Evolutionary conservation across 2,113 vertebrate species (phyloP).

Genomic region (Megaleporinus macrocephalus): DNA sequence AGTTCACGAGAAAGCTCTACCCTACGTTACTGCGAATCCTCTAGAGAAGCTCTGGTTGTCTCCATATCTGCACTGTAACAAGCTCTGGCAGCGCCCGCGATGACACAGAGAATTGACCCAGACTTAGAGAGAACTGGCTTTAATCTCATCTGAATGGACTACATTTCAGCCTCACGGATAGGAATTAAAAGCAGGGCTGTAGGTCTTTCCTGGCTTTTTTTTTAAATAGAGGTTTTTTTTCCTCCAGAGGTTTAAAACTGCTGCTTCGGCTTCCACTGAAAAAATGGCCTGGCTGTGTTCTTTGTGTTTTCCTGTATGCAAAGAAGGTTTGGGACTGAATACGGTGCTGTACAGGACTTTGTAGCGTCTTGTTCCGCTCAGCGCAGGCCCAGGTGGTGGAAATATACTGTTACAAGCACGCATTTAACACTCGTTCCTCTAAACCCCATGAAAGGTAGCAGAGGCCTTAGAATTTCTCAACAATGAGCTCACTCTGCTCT

Average conservation of each 20-base stretch:
- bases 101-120: conserved; percentile 35
- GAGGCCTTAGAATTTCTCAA: conserved; percentile 71
- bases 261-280: neutral
- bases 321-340: neutral
- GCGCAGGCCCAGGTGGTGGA: conserved; percentile 14
- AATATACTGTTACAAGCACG: conserved; percentile 26
- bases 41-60: conserved; percentile 15
- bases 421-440: conserved; percentile 29
- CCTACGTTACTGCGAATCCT: conserved; percentile 13
- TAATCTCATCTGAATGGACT: conserved; percentile 34
- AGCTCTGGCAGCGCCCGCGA: conserved; percentile 23
- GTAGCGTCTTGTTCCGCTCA: neutral
- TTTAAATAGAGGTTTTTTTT: neutral
- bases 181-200: neutral
- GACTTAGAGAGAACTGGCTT: conserved; percentile 16
- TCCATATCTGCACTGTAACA: conserved; percentile 23
- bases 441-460: conserved; percentile 44
- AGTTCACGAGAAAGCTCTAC: neutral
- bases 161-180: neutral
- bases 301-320: neutral
- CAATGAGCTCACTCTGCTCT: conserved; percentile 71
- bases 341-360: neutral
- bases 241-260: neutral
- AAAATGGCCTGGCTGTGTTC: neutral
- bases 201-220: neutral